These are phyloP conservation scores for Cyprinodon diabolis DNA, from an alignment of 2,797 vertebrate genomes.

Conservation along the genomic window DNA sequence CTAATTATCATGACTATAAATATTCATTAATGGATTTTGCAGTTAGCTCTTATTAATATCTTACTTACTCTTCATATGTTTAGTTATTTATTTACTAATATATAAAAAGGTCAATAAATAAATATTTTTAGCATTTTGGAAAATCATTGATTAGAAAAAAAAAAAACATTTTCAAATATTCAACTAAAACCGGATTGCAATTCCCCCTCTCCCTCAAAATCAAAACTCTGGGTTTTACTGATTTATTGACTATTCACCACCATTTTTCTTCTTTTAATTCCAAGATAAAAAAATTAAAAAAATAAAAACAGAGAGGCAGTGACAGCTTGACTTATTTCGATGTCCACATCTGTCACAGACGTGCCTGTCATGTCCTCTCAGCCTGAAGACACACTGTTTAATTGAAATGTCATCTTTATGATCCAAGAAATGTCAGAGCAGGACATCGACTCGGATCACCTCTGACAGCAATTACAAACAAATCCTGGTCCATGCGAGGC, in stretches of 20 bases:
- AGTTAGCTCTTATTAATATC: background rate
- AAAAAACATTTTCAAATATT: background rate
- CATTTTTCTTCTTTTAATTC: slow-evolving; percentile 30
- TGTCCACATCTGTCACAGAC: slow-evolving; percentile 54
- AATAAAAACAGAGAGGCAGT: slow-evolving; percentile 11
- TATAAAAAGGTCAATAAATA: background rate
- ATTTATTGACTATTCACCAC: slow-evolving; percentile 59
- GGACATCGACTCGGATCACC: slow-evolving; percentile 60
- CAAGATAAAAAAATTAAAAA: slow-evolving; percentile 9
- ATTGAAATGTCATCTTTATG: slow-evolving; percentile 74
- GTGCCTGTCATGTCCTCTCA: slow-evolving; percentile 54
- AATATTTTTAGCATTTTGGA: background rate
- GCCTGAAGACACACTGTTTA: slow-evolving; percentile 63
- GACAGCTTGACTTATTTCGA: slow-evolving; percentile 59
- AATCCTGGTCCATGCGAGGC: slow-evolving; percentile 46
- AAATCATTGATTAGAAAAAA: background rate
- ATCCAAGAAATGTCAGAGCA: slow-evolving; percentile 52
- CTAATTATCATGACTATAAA: background rate
- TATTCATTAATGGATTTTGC: background rate
- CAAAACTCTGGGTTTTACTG: slow-evolving; percentile 41
- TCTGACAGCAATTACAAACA: slow-evolving; percentile 68
- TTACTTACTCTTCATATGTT: background rate
- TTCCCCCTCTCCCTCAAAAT: slow-evolving; percentile 14
- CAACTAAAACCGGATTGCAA: background rate
- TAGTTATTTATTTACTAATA: background rate